phyloP scores from a whole-genome alignment of 2,797 vertebrate genomes.

The Erethizon dorsatum region DNA sequence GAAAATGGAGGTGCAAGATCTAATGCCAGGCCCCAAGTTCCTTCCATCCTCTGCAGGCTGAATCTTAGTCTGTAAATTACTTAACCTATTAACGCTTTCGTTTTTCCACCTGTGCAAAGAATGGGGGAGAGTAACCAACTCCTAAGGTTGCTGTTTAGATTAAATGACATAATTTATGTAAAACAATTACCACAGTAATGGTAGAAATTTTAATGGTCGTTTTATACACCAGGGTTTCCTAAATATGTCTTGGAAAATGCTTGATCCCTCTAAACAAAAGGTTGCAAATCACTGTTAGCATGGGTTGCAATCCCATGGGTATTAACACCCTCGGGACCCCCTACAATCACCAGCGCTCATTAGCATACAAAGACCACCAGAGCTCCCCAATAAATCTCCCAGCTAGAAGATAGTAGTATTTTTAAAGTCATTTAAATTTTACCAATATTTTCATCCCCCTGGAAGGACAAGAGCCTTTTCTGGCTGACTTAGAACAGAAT shows the following conservation, averaged over 20 bases:
- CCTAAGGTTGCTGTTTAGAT: not conserved
- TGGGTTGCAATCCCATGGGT: not conserved
- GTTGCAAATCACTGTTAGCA: not conserved
- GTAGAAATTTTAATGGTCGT: not conserved
- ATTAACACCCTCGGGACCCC: not conserved
- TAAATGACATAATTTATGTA: not conserved
- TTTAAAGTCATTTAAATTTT: slow-evolving; percentile 46
- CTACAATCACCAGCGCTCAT: not conserved
- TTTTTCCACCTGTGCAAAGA: not conserved
- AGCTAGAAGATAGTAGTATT: not conserved
- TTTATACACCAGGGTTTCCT: not conserved
- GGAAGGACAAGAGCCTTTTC: slow-evolving; percentile 54
- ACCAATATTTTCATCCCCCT: slow-evolving; percentile 15
- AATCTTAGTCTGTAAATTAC: not conserved
- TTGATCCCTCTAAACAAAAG: not conserved
- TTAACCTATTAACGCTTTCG: not conserved
- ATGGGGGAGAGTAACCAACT: not conserved
- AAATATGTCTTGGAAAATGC: not conserved
- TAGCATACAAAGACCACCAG: not conserved
- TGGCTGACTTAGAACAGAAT: slow-evolving; percentile 49
- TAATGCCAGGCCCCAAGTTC: not conserved
- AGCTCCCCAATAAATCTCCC: not conserved
- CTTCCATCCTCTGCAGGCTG: not conserved
- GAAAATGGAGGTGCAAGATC: not conserved
- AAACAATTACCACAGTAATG: not conserved